Base-by-base conservation (phyloP, 2,113 vertebrate genomes). In the Nipponia nippon region DNA sequence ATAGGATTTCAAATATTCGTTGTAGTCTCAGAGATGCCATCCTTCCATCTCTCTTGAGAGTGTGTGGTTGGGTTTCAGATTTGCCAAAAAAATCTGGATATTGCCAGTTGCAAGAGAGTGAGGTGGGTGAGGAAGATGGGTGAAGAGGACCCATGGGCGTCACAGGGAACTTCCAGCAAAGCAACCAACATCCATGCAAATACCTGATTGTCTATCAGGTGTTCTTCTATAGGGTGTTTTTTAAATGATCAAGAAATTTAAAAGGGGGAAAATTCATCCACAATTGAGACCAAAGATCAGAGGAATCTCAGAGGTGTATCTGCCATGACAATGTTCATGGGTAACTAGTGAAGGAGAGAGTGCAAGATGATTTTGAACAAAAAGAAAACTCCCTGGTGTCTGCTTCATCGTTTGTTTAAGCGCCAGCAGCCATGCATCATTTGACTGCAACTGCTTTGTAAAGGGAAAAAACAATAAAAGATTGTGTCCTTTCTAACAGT, bases 361-460 rank as follows among this genome's bases (percentile, higher is more conserved):
- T 12, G 23, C 49, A 70, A 76, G 47, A n/a, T 55, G n/a, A 44
- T 83, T 88, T 63, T 42, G 42, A 77, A 50, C 34, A 59, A 83
- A 91, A 80, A 69, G n/a, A 69, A 88, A 88, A 71, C 26, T 89
- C 59, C n/a, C 44, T 13, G 13, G 5, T 42, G 16, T 42, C 58
- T 56, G 36, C 42, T 83, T 70, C 59, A 22, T 75, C 17, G 7
- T 83, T 86, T 91, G 36, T 69, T 92, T 81, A 80, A 81, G 69
- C 52, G 69, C 42, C 47, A 67, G 70, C 42, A 88, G 85, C 36
- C 47, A 62, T 0, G 0, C 9, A n/a, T 73, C 4, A 0, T 88
- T 94, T 87, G 79, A 83, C 66, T 87, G 47, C 50, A 92, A 71
- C 67, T 56, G 58, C 52, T 96, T 87, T 55, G 15, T 93, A 81